phyloP scores from a whole-genome alignment of 2,888 invertebrate genomes.

The Morpho helenor region DNA sequence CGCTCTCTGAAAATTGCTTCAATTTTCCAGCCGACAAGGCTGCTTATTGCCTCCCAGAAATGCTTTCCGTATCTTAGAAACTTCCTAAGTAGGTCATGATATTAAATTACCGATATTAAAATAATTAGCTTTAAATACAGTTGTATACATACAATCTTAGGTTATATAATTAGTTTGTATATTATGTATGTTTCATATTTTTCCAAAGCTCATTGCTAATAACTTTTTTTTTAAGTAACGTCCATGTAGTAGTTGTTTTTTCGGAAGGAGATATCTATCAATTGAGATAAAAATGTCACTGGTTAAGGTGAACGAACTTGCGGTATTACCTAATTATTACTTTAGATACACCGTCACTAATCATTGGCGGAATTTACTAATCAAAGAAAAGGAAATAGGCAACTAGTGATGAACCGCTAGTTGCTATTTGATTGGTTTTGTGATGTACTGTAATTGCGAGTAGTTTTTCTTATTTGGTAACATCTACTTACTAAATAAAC shows the following conservation, averaged over 20 bases:
- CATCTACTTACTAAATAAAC: slow-evolving; percentile 16
- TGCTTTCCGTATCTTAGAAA: slow-evolving; percentile 48
- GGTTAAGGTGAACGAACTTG: slow-evolving; percentile 26
- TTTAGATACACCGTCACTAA: slow-evolving; percentile 31
- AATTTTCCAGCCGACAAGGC: slow-evolving; percentile 69
- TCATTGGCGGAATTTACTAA: slow-evolving; percentile 40
- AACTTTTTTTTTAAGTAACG: no score
- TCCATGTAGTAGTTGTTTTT: no score
- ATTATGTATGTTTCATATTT: no score
- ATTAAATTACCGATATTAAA: slow-evolving; percentile 22
- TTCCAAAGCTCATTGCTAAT: no score
- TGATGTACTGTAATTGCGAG: slow-evolving; percentile 19
- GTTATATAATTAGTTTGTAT: no score
- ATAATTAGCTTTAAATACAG: not conserved
- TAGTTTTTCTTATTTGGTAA: slow-evolving; percentile 18
- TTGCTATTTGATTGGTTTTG: slow-evolving; percentile 40
- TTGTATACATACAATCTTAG: no score
- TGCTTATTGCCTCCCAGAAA: slow-evolving; percentile 64
- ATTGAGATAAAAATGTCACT: not conserved
- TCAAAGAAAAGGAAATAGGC: slow-evolving; percentile 57
- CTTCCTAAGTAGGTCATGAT: slow-evolving; percentile 51
- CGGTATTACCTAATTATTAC: slow-evolving; percentile 28
- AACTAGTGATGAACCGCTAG: slow-evolving; percentile 46
- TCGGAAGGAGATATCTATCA: no score
- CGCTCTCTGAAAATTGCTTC: slow-evolving; percentile 57